Percentiles rank a stretch among this genome's conserved stretches.
These are phyloP conservation scores for Triplophysa tibetana DNA, from an alignment of 2,113 vertebrate species.

Conservation along the genomic window DNA sequence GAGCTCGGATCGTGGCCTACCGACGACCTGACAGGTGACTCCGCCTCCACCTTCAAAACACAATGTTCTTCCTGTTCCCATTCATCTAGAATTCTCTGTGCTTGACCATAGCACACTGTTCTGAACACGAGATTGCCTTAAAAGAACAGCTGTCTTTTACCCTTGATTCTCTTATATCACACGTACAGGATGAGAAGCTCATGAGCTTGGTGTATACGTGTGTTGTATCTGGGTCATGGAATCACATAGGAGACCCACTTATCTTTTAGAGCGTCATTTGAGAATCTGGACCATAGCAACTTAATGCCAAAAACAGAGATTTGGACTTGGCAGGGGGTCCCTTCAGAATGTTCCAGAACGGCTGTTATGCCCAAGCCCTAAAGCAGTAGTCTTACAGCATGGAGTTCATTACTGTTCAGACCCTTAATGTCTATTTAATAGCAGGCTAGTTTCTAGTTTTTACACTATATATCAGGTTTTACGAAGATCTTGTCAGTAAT, in stretches of 20 bases:
- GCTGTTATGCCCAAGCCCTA: conserved; percentile 28
- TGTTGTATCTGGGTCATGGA: conserved; percentile 40
- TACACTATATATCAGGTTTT: not conserved
- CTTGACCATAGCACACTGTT: not conserved
- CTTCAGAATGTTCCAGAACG: conserved; percentile 33
- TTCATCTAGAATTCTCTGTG: not conserved
- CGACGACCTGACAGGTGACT: conserved; percentile 88
- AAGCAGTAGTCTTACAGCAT: conserved; percentile 21
- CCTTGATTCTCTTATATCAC: not conserved
- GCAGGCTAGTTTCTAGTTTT: not conserved
- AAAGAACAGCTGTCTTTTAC: not conserved
- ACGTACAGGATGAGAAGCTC: no score
- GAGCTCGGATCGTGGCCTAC: conserved; percentile 92
- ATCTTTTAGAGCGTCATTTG: conserved; percentile 40
- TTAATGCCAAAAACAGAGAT: conserved; percentile 43
- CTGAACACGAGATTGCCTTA: not conserved
- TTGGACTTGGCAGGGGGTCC: conserved; percentile 30
- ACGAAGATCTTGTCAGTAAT: not conserved
- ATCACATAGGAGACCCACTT: conserved; percentile 38
- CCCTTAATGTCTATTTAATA: conserved; percentile 8
- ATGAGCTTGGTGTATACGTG: not conserved
- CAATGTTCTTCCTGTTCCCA: conserved; percentile 15
- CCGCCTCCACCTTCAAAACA: not conserved
- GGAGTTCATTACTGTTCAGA: conserved; percentile 1
- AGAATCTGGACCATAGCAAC: conserved; percentile 36